These are phyloP conservation scores for Leucoraja erinaceus DNA, from an alignment of 2,113 vertebrate genomes.

Conservation along the genomic window DNA sequence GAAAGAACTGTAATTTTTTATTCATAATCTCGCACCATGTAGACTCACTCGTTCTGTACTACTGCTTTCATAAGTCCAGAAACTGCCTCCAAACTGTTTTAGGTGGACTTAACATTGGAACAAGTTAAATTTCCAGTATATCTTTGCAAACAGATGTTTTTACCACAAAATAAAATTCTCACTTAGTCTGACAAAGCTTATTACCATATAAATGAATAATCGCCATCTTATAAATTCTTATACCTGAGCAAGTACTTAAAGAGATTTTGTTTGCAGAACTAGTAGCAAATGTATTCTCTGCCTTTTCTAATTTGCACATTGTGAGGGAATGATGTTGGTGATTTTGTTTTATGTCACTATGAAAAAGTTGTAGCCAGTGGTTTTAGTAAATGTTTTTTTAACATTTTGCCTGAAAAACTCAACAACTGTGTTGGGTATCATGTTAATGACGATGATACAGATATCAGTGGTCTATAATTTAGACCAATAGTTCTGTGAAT, in stretches of 20 bases:
- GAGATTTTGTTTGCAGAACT: slow-evolving; percentile 41
- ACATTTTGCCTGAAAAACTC: slow-evolving; percentile 57
- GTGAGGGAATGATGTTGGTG: slow-evolving; percentile 62
- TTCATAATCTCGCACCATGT: neutral
- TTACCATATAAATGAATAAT: slow-evolving; percentile 13
- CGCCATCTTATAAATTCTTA: neutral
- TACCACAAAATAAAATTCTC: neutral
- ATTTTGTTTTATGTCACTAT: slow-evolving; percentile 50
- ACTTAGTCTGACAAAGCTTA: neutral
- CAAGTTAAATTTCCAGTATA: neutral
- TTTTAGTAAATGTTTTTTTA: slow-evolving; percentile 54
- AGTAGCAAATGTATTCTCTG: slow-evolving; percentile 62
- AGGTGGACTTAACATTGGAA: neutral
- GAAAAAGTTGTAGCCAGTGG: slow-evolving; percentile 53
- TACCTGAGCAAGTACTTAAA: neutral
- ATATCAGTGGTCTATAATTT: slow-evolving; percentile 63
- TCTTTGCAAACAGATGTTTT: neutral
- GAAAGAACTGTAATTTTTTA: slow-evolving; percentile 2
- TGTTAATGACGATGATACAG: slow-evolving; percentile 55
- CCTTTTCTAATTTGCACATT: slow-evolving; percentile 90
- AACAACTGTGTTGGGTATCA: slow-evolving; percentile 66
- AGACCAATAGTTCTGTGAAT: slow-evolving; percentile 61
- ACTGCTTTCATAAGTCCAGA: slow-evolving; percentile 9
- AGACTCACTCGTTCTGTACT: neutral
- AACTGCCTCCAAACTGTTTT: neutral